Percentiles rank a stretch among this genome's conserved stretches.
These are phyloP conservation scores for Stegodyphus mimosarum DNA, from an alignment of 1,140 invertebrate species.

Conservation along the genomic window DNA sequence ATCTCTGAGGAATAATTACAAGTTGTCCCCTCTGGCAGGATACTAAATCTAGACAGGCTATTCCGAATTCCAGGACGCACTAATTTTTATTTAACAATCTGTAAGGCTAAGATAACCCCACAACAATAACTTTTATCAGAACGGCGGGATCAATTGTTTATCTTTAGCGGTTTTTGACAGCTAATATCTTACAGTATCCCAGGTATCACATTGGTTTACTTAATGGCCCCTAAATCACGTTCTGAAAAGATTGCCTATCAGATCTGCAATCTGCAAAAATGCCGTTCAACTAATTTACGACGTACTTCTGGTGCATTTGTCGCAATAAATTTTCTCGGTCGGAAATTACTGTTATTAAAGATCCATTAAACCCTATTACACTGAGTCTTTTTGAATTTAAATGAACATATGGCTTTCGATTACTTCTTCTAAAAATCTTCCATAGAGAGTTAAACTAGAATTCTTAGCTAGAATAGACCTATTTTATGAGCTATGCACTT, in stretches of 20 bases:
- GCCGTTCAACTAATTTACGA: conserved; percentile 49
- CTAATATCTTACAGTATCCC: conserved; percentile 36
- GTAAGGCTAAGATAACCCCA: conserved; percentile 34
- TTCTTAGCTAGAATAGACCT: too few relatives aligned
- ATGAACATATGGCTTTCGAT: not conserved
- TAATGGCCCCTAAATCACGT: conserved; percentile 51
- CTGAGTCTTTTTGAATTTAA: conserved; percentile 29
- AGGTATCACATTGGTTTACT: conserved; percentile 43
- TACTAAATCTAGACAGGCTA: conserved; percentile 9
- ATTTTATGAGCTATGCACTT: too few relatives aligned
- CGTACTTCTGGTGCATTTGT: conserved; percentile 46
- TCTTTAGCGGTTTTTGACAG: conserved; percentile 46
- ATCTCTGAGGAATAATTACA: conserved; percentile 45
- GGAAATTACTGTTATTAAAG: conserved; percentile 51
- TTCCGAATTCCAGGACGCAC: conserved; percentile 30
- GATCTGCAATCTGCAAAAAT: conserved; percentile 35
- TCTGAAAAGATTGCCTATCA: conserved; percentile 22
- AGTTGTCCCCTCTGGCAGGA: conserved; percentile 4
- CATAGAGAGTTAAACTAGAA: too few relatives aligned
- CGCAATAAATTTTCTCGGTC: conserved; percentile 28
- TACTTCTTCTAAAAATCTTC: not conserved
- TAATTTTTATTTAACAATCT: conserved; percentile 54
- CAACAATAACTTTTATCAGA: conserved; percentile 49
- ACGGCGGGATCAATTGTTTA: conserved; percentile 37
- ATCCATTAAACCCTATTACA: conserved; percentile 17